Evolutionary conservation across 1,140 invertebrate species (phyloP).

Genomic region (Sitobion miscanthi): DNA sequence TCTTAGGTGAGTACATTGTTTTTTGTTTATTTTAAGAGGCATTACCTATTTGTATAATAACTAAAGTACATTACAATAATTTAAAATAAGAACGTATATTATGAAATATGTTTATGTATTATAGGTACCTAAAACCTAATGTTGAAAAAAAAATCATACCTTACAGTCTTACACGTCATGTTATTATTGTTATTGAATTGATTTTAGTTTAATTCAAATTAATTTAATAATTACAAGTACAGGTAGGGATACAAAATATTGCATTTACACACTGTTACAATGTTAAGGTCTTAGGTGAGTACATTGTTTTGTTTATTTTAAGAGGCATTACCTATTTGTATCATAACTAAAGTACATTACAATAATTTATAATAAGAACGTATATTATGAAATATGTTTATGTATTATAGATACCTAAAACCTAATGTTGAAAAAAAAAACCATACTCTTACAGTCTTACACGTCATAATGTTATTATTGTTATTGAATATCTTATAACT

Average conservation of each 20-base stretch:
- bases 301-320: background rate
- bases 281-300: background rate
- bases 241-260: background rate
- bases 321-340: background rate
- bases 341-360: too few species aligned
- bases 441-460: background rate
- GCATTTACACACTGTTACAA: too few species aligned
- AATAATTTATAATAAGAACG: background rate
- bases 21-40: background rate
- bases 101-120: background rate
- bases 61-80: too few species aligned
- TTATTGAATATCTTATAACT: background rate
- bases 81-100: background rate
- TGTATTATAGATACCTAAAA: background rate
- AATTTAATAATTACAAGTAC: background rate
- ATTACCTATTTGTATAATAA: background rate
- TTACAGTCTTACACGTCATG: background rate
- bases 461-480: background rate
- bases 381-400: background rate
- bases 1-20: background rate
- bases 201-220: background rate
- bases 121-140: too few species aligned
- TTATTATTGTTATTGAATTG: too few species aligned
- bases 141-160: too few species aligned
- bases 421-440: too few species aligned